Conservation (phyloP, 2,113 vertebrate genomes). For the Pelusios castaneus region DNA sequence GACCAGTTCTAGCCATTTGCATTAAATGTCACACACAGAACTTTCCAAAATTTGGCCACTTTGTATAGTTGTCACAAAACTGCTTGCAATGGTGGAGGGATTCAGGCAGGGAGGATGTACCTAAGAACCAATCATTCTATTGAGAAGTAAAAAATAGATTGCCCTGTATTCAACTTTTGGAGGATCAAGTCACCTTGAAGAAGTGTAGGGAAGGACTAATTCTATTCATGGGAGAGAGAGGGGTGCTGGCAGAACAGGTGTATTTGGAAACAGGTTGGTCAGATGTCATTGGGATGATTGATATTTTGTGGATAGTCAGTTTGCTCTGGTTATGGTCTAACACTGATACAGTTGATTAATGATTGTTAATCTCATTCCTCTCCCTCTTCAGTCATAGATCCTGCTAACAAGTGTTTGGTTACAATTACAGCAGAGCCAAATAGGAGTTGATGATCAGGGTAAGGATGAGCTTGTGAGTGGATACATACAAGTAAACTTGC, state of each 20-base stretch:
- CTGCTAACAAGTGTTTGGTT: background rate
- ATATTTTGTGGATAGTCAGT: background rate
- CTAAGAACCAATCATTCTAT: too few relatives aligned
- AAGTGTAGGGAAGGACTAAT: background rate
- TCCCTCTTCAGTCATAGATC: background rate
- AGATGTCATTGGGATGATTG: too few relatives aligned
- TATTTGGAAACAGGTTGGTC: background rate
- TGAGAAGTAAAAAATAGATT: background rate
- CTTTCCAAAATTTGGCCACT: background rate
- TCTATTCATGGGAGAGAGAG: background rate
- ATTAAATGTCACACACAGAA: background rate
- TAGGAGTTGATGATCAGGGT: background rate
- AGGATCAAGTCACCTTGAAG: background rate
- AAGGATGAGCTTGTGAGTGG: background rate
- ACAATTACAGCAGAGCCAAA: background rate
- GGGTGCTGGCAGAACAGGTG: background rate
- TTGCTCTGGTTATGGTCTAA: background rate
- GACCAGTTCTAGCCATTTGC: background rate
- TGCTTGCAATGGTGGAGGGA: background rate
- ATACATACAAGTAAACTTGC: background rate
- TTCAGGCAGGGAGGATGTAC: background rate
- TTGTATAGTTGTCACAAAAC: background rate
- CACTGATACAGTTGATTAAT: background rate
- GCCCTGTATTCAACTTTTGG: background rate
- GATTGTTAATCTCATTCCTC: background rate